phyloP scores from a whole-genome alignment of 2,797 vertebrate genomes.

The Brotula barbata region DNA sequence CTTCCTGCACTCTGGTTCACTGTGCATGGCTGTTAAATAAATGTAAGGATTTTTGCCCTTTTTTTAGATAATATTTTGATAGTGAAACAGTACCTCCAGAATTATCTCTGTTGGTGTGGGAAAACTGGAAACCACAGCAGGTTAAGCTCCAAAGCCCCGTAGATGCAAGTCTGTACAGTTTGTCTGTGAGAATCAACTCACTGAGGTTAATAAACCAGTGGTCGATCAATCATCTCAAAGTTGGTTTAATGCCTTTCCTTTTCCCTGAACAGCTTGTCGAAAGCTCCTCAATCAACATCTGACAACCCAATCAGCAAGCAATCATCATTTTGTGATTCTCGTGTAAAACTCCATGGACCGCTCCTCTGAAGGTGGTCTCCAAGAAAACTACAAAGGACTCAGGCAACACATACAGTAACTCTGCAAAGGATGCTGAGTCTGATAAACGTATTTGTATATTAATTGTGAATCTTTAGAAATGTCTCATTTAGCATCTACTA shows the following conservation, averaged over 20 bases:
- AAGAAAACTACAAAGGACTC: constrained; percentile 15
- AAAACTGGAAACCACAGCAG: constrained; percentile 26
- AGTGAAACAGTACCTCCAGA: no score
- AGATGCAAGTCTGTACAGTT: constrained; percentile 31
- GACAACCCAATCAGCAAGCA: constrained; percentile 28
- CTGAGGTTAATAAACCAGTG: constrained; percentile 42
- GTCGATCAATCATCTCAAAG: constrained; percentile 44
- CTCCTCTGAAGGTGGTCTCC: constrained; percentile 26
- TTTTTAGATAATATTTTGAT: no score
- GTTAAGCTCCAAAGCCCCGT: constrained; percentile 29
- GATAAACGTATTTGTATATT: no score
- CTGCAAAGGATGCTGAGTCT: no score
- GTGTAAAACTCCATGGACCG: constrained; percentile 25
- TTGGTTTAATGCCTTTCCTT: constrained; percentile 39
- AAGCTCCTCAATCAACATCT: constrained; percentile 40
- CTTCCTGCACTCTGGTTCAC: no score
- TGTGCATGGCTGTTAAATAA: no score
- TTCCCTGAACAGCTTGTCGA: constrained; percentile 21
- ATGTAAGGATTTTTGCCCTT: no score
- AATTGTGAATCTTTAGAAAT: no score
- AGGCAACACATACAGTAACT: neutral
- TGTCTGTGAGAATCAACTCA: constrained; percentile 35
- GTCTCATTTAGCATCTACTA: no score
- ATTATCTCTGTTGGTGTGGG: no score
- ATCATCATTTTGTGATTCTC: constrained; percentile 29